phyloP scores from a whole-genome alignment of 2,113 vertebrate genomes.

The Oplegnathus fasciatus region DNA sequence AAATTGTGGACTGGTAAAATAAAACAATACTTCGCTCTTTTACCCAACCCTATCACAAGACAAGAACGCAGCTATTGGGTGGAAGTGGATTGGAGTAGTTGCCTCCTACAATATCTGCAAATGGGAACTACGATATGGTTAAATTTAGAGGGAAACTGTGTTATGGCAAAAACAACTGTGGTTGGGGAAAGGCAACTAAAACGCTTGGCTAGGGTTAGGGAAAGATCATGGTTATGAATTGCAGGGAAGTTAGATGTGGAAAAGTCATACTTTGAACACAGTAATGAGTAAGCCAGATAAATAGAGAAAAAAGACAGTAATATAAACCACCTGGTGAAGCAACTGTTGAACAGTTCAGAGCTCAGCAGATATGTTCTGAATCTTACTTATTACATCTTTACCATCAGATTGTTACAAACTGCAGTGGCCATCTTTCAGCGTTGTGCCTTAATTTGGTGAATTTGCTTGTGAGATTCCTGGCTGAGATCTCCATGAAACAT shows the following conservation, averaged over 20 bases:
- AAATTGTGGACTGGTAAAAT: not conserved
- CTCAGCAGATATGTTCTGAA: not conserved
- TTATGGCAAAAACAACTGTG: no score
- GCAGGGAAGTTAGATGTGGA: no score
- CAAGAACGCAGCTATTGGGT: no score
- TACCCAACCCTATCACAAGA: no score
- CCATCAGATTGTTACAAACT: not conserved
- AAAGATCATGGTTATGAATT: not conserved
- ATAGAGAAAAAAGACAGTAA: not conserved
- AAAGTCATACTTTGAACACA: not conserved
- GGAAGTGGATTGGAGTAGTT: no score
- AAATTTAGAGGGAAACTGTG: not conserved
- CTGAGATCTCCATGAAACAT: slow-evolving; percentile 38
- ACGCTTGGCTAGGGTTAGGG: not conserved
- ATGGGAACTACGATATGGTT: no score
- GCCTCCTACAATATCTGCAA: not conserved
- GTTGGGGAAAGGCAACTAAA: no score
- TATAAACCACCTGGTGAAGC: not conserved
- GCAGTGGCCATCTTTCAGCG: not conserved
- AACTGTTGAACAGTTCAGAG: not conserved
- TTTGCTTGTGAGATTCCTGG: slow-evolving; percentile 43
- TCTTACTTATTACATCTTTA: not conserved
- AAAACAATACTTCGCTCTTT: not conserved
- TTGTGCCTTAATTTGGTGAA: slow-evolving; percentile 10
- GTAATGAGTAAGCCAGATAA: not conserved